Base-by-base conservation (phyloP, 2,888 invertebrate genomes). In the Patella ulyssiponensis region DNA sequence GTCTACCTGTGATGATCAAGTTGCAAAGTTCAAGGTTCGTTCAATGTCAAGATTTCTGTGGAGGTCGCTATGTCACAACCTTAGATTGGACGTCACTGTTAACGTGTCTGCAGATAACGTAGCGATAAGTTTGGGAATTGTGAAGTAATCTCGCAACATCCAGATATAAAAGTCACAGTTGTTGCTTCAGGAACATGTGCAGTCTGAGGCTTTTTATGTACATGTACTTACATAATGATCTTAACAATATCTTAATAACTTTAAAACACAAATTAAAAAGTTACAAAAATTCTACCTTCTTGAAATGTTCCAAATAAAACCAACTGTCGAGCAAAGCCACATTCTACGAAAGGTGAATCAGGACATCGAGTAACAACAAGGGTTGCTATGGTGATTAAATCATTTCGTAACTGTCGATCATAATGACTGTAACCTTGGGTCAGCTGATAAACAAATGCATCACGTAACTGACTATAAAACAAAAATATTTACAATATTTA, bases 401-500 rank as follows among this genome's bases (percentile, higher is more conserved):
- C 92, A 82, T 92, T 92, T 14, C 92, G 83, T 76, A 92, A 83
- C 84, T 92, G 92, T 51, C 90, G 82, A 83, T 92, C 91, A 82
- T 90, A 90, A 76, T 90, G 89, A 73, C 90, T 90, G 83, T 89
- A 90, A 1, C 91, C 90, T 80, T 90, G 89, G n/a, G 90, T 90
- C 73, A 92, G 81, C 82, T 90, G 89, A 76, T 87, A 87, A 71
- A 92, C 85, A 85, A 92, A 92, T 27, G 90, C 90, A 85, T 91
- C 91, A 73, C 89, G 84, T 64, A 92, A 80, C 80, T 90, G 89
- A 77, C 91, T 91, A 87, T 15, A 86, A 83, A 54, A 20, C 71
- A 74, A 72, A 56, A 44, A 44, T 44, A 44, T 44, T 44, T 7
- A 44, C 44, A 44, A 44, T 9, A 44, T 44, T 44, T 44, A 44